Evolutionary conservation across 2,797 vertebrate genomes (phyloP), one percentile per base, ranked within the genome.

Genomic region (Alca torda): DNA sequence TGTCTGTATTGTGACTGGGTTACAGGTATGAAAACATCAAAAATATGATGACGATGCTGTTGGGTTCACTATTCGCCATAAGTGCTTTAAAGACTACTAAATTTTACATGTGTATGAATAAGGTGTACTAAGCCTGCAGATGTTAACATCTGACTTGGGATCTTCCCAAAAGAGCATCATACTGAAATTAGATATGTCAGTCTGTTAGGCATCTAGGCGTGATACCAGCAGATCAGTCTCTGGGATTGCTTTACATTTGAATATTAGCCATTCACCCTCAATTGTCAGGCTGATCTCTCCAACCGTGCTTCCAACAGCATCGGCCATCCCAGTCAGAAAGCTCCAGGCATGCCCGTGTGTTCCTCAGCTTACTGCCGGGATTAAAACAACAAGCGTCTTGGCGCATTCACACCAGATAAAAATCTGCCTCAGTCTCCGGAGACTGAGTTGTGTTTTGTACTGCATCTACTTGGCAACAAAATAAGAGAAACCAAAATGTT

Each of bases 381-480:
- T 59, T 26, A 87, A 90, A 96, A 48, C 0, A 46, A 53, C 1
- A 3, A 53, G 31, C 5, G 0, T 23, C 73, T 48, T 25, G 75
- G 68, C 1, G 13, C 67, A 39, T 63, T 64, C 35, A 73, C 51
- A 60, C 20, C 59, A 78, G 33, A 65, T 72, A 63, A 96, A 90
- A 78, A 85, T 59, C 84, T 78, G 75, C 72, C 57, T 85, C 46
- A 13, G 35, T 67, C 65, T 78, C 57, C 4, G 2, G n/a, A 82
- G 59, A 87, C 21, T 56, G 39, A 86, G 48, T 39, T 86, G 43
- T 81, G 84, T 78, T 96, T 93, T 86, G 28, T 63, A 63, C 82
- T 59, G 11, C 53, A 83, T 92, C 79, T 80, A 28, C 87, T 92
- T 93, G 94, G 95, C 95, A 97, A 90, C 59, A 91, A 88, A 95